These are phyloP conservation scores for Oncorhynchus tshawytscha DNA, from an alignment of 2,113 vertebrate genomes.

Conservation along the genomic window DNA sequence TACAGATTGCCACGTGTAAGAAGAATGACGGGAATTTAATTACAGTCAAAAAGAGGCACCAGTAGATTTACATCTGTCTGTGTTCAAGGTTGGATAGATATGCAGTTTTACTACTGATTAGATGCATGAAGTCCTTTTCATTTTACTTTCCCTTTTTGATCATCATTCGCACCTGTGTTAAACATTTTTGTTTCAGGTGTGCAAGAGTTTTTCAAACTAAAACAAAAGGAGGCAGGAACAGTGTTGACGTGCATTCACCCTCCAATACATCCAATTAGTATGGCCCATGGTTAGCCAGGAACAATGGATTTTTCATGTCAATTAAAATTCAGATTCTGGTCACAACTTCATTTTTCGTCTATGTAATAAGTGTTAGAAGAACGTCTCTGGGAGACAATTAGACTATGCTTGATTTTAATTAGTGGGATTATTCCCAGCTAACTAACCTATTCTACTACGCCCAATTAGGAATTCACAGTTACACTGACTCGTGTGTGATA, in stretches of 20 bases:
- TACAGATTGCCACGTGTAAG: background rate
- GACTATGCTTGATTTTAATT: conserved; percentile 48
- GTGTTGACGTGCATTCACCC: too few species aligned
- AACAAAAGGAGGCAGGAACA: too few species aligned
- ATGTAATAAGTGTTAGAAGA: conserved; percentile 41
- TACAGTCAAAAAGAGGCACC: background rate
- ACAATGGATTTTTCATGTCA: conserved; percentile 38
- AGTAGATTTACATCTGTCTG: too few species aligned
- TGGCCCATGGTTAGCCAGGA: background rate
- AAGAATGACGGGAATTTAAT: conserved; percentile 4
- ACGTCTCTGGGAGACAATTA: conserved; percentile 60
- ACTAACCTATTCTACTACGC: conserved; percentile 13
- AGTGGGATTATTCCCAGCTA: conserved; percentile 27
- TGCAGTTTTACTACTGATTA: too few species aligned
- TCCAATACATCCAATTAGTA: too few species aligned
- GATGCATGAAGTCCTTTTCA: too few species aligned
- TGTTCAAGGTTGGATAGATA: too few species aligned
- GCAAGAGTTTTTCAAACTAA: too few species aligned
- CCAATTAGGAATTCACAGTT: conserved; percentile 22
- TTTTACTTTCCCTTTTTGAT: too few species aligned
- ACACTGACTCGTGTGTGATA: conserved; percentile 5
- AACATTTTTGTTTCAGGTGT: too few species aligned
- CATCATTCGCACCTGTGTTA: too few species aligned
- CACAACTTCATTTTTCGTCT: conserved; percentile 49
- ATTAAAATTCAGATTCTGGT: conserved; percentile 38